Evolutionary conservation across 2,797 vertebrate species (phyloP).

Genomic region (Tenualosa ilisha): DNA sequence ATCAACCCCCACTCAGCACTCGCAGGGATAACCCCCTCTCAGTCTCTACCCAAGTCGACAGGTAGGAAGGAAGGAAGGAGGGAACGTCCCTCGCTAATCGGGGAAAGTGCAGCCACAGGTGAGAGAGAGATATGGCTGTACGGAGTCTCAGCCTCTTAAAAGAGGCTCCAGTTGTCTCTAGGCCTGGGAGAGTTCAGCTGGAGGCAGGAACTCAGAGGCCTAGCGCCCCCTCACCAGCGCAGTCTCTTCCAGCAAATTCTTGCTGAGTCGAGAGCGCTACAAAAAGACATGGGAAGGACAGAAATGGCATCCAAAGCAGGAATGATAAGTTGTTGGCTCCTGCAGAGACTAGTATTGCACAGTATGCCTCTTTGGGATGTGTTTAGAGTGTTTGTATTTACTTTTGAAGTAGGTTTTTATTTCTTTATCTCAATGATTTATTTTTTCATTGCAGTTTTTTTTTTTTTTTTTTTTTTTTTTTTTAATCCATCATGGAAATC

Average conservation of each 20-base stretch:
- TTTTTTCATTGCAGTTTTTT: constrained; percentile 28
- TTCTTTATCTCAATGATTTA: constrained; percentile 40
- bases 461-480: not conserved
- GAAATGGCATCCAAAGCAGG: constrained; percentile 3
- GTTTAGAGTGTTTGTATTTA: constrained; percentile 66
- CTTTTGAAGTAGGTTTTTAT: constrained; percentile 50
- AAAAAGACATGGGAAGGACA: not conserved
- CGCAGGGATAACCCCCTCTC: not conserved
- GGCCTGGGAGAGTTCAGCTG: not conserved
- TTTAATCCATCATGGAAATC: constrained; percentile 44
- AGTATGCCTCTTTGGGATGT: constrained; percentile 61
- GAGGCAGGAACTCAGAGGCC: not conserved
- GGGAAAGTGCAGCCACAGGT: not conserved
- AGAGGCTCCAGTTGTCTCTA: not conserved
- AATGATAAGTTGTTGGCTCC: constrained; percentile 32
- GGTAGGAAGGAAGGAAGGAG: not conserved
- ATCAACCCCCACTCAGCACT: not conserved
- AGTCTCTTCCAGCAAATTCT: not conserved
- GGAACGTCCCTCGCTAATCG: not conserved
- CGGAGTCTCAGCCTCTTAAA: not conserved
- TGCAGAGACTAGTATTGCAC: constrained; percentile 54
- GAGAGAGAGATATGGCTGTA: not conserved
- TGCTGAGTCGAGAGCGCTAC: not conserved
- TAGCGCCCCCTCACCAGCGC: not conserved
- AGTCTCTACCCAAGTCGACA: not conserved